Percentiles rank a stretch among this genome's conserved stretches.
phyloP scores from a whole-genome alignment of 2,888 invertebrate genomes.

The Philereme vetulata region DNA sequence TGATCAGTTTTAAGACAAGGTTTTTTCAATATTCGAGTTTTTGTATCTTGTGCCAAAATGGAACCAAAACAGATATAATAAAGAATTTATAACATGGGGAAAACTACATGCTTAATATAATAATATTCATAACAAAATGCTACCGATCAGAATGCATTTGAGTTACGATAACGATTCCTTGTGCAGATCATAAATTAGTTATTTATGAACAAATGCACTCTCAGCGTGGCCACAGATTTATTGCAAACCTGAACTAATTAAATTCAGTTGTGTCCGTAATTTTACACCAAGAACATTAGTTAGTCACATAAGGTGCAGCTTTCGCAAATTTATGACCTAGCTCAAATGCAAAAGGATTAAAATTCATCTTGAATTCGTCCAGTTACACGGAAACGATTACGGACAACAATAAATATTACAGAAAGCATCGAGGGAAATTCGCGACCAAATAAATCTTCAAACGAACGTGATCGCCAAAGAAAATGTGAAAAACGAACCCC shows the following conservation, averaged over 20 bases:
- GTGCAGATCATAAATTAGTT: slow-evolving; percentile 13
- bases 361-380: background rate
- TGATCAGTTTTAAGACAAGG: too few relatives aligned
- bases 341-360: slow-evolving; percentile 8
- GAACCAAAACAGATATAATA: too few relatives aligned
- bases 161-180: slow-evolving; percentile 10
- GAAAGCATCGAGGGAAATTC: background rate
- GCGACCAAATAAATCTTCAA: slow-evolving; percentile 1
- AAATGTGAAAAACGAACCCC: slow-evolving; percentile 12
- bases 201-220: slow-evolving; percentile 19
- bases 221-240: slow-evolving; percentile 5
- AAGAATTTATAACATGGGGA: too few relatives aligned
- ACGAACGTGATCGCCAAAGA: background rate
- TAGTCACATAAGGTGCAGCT: slow-evolving; percentile 9
- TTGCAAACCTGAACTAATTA: slow-evolving; percentile 10
- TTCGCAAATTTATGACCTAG: slow-evolving; percentile 12
- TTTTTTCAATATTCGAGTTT: too few relatives aligned
- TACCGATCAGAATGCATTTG: background rate
- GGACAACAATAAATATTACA: background rate
- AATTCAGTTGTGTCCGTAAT: slow-evolving; percentile 7
- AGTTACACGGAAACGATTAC: slow-evolving; percentile 1
- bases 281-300: slow-evolving; percentile 15
- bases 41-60: too few relatives aligned
- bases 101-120: background rate
- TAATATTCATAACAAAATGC: background rate